Conservation (phyloP, 2,797 vertebrate species). For the Pseudomugil tenellus region DNA sequence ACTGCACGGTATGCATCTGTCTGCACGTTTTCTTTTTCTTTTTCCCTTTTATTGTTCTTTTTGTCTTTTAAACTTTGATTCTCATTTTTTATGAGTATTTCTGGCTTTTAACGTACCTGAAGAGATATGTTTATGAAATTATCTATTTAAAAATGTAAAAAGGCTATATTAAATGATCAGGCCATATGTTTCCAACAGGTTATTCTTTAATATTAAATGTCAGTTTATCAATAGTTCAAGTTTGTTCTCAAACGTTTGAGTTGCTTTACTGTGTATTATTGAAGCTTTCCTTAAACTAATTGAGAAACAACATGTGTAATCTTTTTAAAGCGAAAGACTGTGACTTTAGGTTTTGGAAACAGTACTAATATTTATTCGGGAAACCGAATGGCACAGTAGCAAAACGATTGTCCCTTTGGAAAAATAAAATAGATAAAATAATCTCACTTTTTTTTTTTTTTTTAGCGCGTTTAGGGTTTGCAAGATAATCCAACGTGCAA, state of each 20-base stretch:
- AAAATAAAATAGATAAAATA: neutral
- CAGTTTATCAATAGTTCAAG: neutral
- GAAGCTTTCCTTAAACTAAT: constrained; percentile 5
- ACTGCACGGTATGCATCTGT: too few relatives aligned
- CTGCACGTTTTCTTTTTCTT: too few relatives aligned
- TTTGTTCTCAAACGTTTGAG: neutral
- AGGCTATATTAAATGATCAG: neutral
- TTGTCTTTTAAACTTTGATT: neutral
- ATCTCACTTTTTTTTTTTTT: neutral
- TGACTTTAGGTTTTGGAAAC: constrained; percentile 9
- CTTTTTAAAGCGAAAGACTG: constrained; percentile 1
- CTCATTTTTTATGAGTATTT: neutral
- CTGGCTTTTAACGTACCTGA: neutral
- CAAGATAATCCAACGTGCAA: constrained; percentile 21
- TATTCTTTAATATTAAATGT: neutral
- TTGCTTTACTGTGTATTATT: neutral
- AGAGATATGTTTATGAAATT: neutral
- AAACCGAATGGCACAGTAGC: constrained; percentile 24
- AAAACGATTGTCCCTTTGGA: too few relatives aligned
- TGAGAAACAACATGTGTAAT: too few relatives aligned
- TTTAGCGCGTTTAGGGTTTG: neutral
- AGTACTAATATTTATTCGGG: constrained; percentile 16
- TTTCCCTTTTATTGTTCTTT: constrained; percentile 1
- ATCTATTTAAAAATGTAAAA: constrained; percentile 1
- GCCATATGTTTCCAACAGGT: neutral